Evolutionary conservation across 2,888 invertebrate genomes (phyloP).

Genomic region (Artemia sinica): DNA sequence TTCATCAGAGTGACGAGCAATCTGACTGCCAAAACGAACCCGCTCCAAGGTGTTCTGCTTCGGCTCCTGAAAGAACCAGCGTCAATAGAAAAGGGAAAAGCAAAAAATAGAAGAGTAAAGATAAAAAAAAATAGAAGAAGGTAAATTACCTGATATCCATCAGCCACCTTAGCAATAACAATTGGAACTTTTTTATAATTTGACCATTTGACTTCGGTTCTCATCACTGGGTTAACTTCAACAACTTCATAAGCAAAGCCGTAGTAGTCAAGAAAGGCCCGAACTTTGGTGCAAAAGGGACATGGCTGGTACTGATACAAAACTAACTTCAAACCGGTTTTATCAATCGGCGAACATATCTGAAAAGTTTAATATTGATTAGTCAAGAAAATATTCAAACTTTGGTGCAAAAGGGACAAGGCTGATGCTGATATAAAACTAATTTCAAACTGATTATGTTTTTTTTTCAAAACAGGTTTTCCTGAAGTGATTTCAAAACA

Average conservation of each 20-base stretch:
- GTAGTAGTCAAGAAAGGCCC: slow-evolving; percentile 74
- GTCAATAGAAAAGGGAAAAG: too few species aligned
- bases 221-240: slow-evolving; percentile 87
- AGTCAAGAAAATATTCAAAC: slow-evolving; percentile 19
- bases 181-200: slow-evolving; percentile 88
- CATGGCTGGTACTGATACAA: slow-evolving; percentile 94
- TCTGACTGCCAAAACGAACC: too few species aligned
- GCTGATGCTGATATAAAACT: too few species aligned
- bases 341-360: slow-evolving; percentile 34
- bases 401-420: slow-evolving; percentile 39
- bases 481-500: too few species aligned
- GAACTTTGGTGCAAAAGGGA: slow-evolving; percentile 75
- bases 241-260: slow-evolving; percentile 87
- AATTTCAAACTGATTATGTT: too few species aligned
- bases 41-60: too few species aligned
- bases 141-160: slow-evolving; percentile 31
- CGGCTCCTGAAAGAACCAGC: too few species aligned
- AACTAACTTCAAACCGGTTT: slow-evolving; percentile 53
- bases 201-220: slow-evolving; percentile 82
- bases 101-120: too few species aligned
- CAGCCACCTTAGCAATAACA: slow-evolving; percentile 49
- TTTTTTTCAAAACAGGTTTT: too few species aligned
- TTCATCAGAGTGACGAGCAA: too few species aligned
- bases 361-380: background rate
- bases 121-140: too few species aligned